Conservation (phyloP, 2,113 vertebrate species). For the Hydrochoerus hydrochaeris region DNA sequence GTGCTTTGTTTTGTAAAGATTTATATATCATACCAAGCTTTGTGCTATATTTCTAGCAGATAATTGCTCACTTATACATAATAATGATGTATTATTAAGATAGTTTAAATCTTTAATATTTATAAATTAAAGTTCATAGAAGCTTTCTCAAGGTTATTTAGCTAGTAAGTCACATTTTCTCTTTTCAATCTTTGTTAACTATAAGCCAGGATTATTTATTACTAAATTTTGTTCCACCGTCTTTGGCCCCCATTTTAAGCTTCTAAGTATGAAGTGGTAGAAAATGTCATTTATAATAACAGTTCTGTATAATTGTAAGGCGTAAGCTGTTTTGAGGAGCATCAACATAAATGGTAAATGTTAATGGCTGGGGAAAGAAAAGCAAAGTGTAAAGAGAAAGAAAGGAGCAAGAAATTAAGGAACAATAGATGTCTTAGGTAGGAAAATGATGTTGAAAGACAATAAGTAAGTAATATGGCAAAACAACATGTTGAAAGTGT, state of each 20-base stretch:
- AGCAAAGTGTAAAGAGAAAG: neutral
- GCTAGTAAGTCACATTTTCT: neutral
- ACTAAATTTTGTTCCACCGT: neutral
- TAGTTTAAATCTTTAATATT: neutral
- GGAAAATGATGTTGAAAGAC: neutral
- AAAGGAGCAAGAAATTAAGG: neutral
- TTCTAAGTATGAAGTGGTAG: neutral
- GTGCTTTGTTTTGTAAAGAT: neutral
- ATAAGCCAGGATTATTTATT: neutral
- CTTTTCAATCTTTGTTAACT: neutral
- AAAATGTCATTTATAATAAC: neutral
- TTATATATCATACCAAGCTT: neutral
- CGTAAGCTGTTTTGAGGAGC: neutral
- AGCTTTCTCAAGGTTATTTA: neutral
- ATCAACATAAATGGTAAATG: neutral
- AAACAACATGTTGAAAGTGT: neutral
- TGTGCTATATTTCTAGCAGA: neutral
- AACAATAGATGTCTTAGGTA: neutral
- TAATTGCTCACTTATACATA: conserved; percentile 12
- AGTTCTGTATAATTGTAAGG: neutral
- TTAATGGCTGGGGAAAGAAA: neutral
- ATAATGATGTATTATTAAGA: neutral
- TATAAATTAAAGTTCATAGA: neutral
- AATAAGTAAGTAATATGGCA: neutral
- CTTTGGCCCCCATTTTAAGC: neutral